Percentiles rank a stretch among this genome's conserved stretches.
phyloP scores from a whole-genome alignment of 1,140 invertebrate genomes.

The Physella acuta region DNA sequence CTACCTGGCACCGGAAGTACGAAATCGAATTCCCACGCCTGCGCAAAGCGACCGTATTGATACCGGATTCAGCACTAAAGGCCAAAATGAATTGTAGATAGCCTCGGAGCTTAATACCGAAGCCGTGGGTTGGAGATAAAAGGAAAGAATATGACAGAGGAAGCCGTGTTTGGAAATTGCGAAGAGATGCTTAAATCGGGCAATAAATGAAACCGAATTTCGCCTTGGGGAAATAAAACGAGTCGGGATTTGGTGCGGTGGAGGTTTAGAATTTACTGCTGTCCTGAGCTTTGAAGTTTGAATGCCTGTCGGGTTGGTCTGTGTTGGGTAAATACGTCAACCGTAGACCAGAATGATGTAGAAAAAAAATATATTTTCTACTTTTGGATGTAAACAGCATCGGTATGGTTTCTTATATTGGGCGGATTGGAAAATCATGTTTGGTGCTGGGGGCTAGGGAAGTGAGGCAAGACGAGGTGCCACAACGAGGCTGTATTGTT shows the following conservation, averaged over 20 bases:
- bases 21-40: conserved; percentile 25
- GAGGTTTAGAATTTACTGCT: conserved; percentile 13
- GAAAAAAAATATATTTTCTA: too few relatives aligned
- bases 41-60: conserved; percentile 21
- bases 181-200: conserved; percentile 14
- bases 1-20: conserved; percentile 22
- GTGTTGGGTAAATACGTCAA: too few relatives aligned
- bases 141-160: conserved; percentile 6
- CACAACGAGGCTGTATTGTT: too few relatives aligned
- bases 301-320: too few relatives aligned
- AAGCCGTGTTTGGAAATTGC: conserved; percentile 14
- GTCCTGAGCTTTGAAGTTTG: conserved; percentile 8
- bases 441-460: too few relatives aligned
- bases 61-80: conserved; percentile 21
- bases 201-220: conserved; percentile 15
- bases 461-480: too few relatives aligned
- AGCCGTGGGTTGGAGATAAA: conserved; percentile 5
- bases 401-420: too few relatives aligned
- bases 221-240: conserved; percentile 24
- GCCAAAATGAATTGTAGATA: conserved; percentile 2
- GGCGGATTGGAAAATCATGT: too few relatives aligned
- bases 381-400: too few relatives aligned
- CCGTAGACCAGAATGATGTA: too few relatives aligned
- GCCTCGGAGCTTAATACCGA: conserved; percentile 3
- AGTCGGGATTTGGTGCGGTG: too few relatives aligned